phyloP scores from a whole-genome alignment of 2,888 invertebrate genomes.

The Perizoma flavofasciatum region DNA sequence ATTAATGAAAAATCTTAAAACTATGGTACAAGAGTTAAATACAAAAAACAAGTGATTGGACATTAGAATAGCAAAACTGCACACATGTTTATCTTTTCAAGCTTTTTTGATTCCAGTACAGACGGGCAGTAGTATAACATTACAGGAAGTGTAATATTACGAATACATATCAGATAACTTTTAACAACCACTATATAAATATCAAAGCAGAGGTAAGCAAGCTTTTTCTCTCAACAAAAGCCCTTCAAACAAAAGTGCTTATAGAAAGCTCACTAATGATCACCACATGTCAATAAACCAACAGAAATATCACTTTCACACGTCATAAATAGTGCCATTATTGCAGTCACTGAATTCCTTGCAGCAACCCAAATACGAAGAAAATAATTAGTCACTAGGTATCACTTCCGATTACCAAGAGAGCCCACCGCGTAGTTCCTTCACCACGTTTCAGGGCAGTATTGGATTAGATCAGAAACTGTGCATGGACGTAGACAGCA shows the following conservation, averaged over 20 bases:
- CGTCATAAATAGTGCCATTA: not conserved
- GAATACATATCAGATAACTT: too few relatives aligned
- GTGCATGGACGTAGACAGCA: slow-evolving; percentile 67
- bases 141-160: too few relatives aligned
- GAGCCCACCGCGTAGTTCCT: slow-evolving; percentile 16
- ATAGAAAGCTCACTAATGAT: not conserved
- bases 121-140: too few relatives aligned
- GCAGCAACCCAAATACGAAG: slow-evolving; percentile 8
- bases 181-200: too few relatives aligned
- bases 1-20: too few relatives aligned
- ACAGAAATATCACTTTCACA: slow-evolving; percentile 9
- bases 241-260: not conserved
- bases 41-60: too few relatives aligned
- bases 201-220: not conserved
- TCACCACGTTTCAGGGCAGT: slow-evolving; percentile 74
- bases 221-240: not conserved
- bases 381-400: slow-evolving; percentile 26
- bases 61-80: too few relatives aligned
- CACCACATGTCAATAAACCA: not conserved
- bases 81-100: too few relatives aligned
- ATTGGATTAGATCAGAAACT: slow-evolving; percentile 63
- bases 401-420: slow-evolving; percentile 30
- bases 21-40: too few relatives aligned
- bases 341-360: slow-evolving; percentile 19
- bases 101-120: too few relatives aligned